A percentile compares a stretch with the other conserved stretches of the same genome.
These are phyloP conservation scores for Crocodylus rhombifer DNA, from an alignment of 2,797 vertebrate species.

Conservation along the genomic window DNA sequence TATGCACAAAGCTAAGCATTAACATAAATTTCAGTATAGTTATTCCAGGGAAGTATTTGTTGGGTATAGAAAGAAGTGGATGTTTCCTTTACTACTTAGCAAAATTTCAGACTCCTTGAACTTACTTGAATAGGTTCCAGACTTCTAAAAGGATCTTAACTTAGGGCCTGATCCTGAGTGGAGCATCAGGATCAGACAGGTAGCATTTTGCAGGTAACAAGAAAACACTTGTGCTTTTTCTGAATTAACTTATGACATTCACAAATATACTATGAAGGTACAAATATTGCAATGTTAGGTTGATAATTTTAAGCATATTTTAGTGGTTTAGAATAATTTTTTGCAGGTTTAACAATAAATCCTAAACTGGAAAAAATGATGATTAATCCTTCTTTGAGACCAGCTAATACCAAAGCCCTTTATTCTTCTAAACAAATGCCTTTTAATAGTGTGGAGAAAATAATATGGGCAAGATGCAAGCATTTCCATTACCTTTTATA, in stretches of 20 bases:
- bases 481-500: conserved; percentile 46
- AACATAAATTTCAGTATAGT: not conserved
- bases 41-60: not conserved
- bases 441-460: conserved; percentile 28
- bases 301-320: not conserved
- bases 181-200: conserved; percentile 36
- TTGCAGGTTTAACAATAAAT: not conserved
- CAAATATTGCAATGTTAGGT: not conserved
- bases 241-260: not conserved
- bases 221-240: not conserved
- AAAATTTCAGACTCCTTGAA: not conserved
- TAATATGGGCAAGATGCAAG: not conserved
- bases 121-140: not conserved
- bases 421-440: conserved; percentile 14
- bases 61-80: not conserved
- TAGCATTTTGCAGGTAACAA: not conserved
- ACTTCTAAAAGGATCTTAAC: not conserved
- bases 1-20: not conserved
- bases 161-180: conserved; percentile 63
- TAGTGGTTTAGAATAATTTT: not conserved
- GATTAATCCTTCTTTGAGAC: not conserved
- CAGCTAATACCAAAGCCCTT: not conserved
- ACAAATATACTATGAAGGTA: conserved; percentile 17
- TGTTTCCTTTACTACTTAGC: not conserved
- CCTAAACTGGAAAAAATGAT: not conserved